Percentiles rank a stretch among this genome's conserved stretches.
phyloP scores from a whole-genome alignment of 1,140 invertebrate species.

The Tribolium madens region DNA sequence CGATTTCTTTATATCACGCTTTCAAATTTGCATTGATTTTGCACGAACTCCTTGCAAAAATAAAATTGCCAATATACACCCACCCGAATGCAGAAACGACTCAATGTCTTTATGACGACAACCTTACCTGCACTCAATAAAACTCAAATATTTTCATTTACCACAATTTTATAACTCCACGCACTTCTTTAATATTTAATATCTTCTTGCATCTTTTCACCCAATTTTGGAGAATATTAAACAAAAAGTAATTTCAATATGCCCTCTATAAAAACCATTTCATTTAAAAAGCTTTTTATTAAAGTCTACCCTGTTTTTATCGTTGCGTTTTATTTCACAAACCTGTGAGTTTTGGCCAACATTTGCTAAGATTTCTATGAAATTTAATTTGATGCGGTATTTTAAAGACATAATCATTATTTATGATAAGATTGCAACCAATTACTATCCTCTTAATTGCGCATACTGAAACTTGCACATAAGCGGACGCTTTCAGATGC shows the following conservation, averaged over 20 bases:
- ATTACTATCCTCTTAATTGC: background rate
- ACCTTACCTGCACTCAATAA: background rate
- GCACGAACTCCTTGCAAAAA: constrained; percentile 26
- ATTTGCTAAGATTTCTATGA: constrained; percentile 1
- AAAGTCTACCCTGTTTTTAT: constrained; percentile 37
- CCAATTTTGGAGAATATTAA: constrained; percentile 22
- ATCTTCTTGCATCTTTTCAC: constrained; percentile 10
- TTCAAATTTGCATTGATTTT: constrained; percentile 43
- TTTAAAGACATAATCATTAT: background rate
- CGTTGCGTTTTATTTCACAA: constrained; percentile 41
- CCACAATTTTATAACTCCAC: background rate
- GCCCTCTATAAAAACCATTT: constrained; percentile 31
- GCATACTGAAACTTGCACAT: too few species aligned
- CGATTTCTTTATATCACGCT: constrained; percentile 29
- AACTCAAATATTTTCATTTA: constrained; percentile 23
- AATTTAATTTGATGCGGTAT: background rate
- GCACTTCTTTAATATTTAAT: constrained; percentile 28
- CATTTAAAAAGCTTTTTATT: constrained; percentile 43
- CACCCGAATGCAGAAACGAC: constrained; percentile 17
- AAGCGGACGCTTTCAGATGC: too few species aligned
- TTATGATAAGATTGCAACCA: background rate
- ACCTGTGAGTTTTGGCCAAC: constrained; percentile 13
- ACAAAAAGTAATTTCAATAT: constrained; percentile 37
- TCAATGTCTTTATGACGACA: constrained; percentile 8
- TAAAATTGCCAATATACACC: constrained; percentile 36